Evolutionary conservation across 2,888 invertebrate genomes (phyloP), one percentile per base, ranked within the genome.

Genomic region (Volucella zonaria): DNA sequence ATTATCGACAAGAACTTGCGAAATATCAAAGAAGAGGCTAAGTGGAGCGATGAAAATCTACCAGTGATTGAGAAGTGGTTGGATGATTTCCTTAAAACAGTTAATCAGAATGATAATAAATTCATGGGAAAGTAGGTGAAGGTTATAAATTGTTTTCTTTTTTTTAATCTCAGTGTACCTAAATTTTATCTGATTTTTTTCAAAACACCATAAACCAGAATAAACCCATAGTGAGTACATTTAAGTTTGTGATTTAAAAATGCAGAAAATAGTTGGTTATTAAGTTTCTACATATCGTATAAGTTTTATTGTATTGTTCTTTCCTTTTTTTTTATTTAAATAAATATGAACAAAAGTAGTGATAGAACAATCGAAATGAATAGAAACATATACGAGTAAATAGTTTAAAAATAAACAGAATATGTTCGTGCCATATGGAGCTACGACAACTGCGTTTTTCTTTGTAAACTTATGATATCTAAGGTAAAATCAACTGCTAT

Each of bases 31-130:
- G 95, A 95, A 88, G 96, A 96, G 89, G 94, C 95, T 0, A 94
- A 94, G 88, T 96, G 96, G 96, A 95, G 95, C 45, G 93, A 95
- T 67, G 94, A 95, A 68, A 96, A 96, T 89, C 90, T 96, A 4
- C 96, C 96, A 0, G 94, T 95, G 0, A 95, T 96, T 51, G 95
- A 95, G 82, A 92, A 93, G 10, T 96, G 96, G 96, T 91, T 96
- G 2, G 94, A 95, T 79, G 89, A 92, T 11, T 94, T 94, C 90
- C 89, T 94, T n/a, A 88, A 82, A 73, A 89, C 87, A 14, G 86
- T 88, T 3, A 88, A 88, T 75, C 87, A 88, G 58, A 88, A 88
- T 59, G 89, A 90, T 70, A 88, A 88, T 59, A 90, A 89, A 87
- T 90, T 90, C 87, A 89, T 90, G 86, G 89, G 89, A 45, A 71